Percentiles rank a stretch among this genome's conserved stretches.
Evolutionary conservation across 2,888 invertebrate species (phyloP).

Genomic region (Cosmia trapezina): DNA sequence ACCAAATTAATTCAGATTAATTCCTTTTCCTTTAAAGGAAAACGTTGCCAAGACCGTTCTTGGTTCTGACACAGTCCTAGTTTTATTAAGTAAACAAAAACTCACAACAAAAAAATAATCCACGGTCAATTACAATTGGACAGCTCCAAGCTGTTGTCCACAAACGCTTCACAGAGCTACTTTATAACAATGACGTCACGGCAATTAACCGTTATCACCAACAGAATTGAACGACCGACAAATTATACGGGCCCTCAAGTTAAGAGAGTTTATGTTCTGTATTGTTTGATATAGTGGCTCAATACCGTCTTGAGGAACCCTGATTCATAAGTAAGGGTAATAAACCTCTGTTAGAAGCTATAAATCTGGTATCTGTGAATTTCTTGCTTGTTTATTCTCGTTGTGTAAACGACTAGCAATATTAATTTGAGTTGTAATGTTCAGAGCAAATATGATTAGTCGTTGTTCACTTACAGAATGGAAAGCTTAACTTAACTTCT

Average conservation of each 20-base stretch:
- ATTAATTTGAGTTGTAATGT: background rate
- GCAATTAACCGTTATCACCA: constrained; percentile 53
- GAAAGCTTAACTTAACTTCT: no score
- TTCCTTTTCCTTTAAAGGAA: background rate
- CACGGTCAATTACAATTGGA: constrained; percentile 10
- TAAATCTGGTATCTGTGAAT: background rate
- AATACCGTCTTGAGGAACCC: constrained; percentile 34
- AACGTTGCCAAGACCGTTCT: background rate
- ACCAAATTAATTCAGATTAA: no score
- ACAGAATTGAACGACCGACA: constrained; percentile 55
- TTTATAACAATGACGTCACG: constrained; percentile 52
- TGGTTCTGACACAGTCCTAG: background rate
- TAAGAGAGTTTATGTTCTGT: constrained; percentile 52
- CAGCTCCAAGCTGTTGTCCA: background rate
- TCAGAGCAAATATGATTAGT: background rate
- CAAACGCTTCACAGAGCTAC: background rate
- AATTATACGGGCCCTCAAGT: constrained; percentile 58
- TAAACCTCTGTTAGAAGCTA: background rate
- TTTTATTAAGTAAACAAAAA: background rate
- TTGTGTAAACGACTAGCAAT: background rate
- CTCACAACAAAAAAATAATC: background rate
- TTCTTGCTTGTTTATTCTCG: background rate
- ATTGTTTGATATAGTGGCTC: constrained; percentile 52
- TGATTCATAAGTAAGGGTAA: constrained; percentile 31
- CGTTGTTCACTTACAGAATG: background rate